Percentiles rank a stretch among this genome's conserved stretches.
Evolutionary conservation across 1,140 invertebrate genomes (phyloP).

Genomic region (Penaeus indicus): DNA sequence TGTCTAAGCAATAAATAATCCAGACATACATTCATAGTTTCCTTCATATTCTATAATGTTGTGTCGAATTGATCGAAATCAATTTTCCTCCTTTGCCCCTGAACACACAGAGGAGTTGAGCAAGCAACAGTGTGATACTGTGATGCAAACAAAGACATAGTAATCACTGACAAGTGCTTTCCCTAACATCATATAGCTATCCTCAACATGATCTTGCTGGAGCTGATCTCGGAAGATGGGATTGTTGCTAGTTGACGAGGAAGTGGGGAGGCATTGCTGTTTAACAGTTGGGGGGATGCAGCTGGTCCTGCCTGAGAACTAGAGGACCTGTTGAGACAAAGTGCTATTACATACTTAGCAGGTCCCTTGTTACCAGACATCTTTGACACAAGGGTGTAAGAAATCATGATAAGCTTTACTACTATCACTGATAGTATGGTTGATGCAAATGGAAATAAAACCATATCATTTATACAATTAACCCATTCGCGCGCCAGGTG

Average conservation of each 20-base stretch:
- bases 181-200: slow-evolving; percentile 57
- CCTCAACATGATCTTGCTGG: slow-evolving; percentile 48
- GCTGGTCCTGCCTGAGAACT: slow-evolving; percentile 32
- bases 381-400: neutral
- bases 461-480: too few species aligned
- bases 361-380: neutral
- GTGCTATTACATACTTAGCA: neutral
- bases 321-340: slow-evolving; percentile 20
- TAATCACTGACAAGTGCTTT: slow-evolving; percentile 24
- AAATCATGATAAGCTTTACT: too few species aligned
- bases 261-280: slow-evolving; percentile 35
- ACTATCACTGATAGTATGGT: too few species aligned
- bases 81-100: slow-evolving; percentile 26
- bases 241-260: slow-evolving; percentile 26
- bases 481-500: too few species aligned
- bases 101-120: slow-evolving; percentile 44
- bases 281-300: slow-evolving; percentile 36
- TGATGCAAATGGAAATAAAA: too few species aligned
- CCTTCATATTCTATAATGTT: neutral
- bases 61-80: too few species aligned
- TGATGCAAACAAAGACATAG: slow-evolving; percentile 39
- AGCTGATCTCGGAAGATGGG: slow-evolving; percentile 36
- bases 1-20: neutral
- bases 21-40: slow-evolving; percentile 8
- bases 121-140: slow-evolving; percentile 46